A percentile compares a stretch with the other conserved stretches of the same genome.
Evolutionary conservation across 35 echinoderm and acorn worm species (phyloP).

Genomic region (Hemicentrotus pulcherrimus): DNA sequence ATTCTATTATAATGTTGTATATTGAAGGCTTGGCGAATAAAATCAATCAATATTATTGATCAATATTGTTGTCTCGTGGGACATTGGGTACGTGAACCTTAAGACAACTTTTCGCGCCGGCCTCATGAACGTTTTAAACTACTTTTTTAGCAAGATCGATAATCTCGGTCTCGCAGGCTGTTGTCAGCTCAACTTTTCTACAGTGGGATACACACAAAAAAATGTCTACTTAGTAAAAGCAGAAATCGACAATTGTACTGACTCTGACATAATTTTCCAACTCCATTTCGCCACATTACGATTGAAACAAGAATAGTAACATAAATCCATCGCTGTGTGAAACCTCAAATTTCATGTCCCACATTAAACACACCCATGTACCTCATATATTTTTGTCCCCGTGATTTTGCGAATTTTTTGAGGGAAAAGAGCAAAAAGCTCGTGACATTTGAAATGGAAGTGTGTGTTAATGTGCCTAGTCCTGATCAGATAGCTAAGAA

Average conservation of each 20-base stretch:
- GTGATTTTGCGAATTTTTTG: background rate
- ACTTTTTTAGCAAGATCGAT: too few species aligned
- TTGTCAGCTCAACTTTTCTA: too few species aligned
- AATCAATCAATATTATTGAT: too few species aligned
- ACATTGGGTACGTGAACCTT: too few species aligned
- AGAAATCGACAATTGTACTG: background rate
- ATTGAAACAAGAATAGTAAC: background rate
- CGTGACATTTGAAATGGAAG: conserved; percentile 17
- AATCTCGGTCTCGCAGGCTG: too few species aligned
- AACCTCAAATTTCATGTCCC: background rate
- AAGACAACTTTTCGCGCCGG: too few species aligned
- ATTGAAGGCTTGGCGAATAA: too few species aligned
- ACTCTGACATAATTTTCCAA: background rate
- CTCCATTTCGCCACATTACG: background rate
- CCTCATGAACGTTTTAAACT: too few species aligned
- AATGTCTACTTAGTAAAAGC: background rate
- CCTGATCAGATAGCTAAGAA: background rate
- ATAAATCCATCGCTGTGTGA: background rate
- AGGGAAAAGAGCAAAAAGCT: background rate
- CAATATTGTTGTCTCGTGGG: too few species aligned
- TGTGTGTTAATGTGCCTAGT: background rate
- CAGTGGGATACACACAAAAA: too few species aligned
- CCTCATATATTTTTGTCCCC: background rate
- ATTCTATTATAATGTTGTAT: too few species aligned
- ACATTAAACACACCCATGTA: background rate